phyloP scores from a whole-genome alignment of 2,797 vertebrate species.

The Oreortyx pictus region DNA sequence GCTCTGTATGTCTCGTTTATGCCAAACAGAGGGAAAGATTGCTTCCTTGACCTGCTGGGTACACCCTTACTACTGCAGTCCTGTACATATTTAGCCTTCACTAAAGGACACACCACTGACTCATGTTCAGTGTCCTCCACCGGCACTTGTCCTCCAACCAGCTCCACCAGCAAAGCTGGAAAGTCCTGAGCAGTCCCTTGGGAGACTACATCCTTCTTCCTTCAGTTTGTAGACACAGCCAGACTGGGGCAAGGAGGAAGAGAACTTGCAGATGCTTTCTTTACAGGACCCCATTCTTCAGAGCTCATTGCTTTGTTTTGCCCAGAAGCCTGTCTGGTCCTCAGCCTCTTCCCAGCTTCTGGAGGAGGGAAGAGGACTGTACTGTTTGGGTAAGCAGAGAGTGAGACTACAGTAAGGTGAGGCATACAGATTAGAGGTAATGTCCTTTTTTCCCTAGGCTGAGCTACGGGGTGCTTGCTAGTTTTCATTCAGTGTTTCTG shows the following conservation, averaged over 20 bases:
- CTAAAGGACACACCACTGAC: neutral
- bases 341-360: neutral
- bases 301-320: neutral
- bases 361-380: neutral
- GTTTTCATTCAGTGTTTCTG: neutral
- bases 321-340: neutral
- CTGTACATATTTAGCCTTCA: neutral
- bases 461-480: neutral
- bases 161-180: constrained; percentile 60
- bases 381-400: neutral
- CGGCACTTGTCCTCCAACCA: neutral
- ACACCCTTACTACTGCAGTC: neutral
- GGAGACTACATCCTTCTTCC: neutral
- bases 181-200: constrained; percentile 28
- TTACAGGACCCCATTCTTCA: neutral
- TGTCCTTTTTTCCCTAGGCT: neutral
- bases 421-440: neutral
- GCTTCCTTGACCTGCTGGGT: neutral
- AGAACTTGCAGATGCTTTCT: neutral
- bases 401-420: neutral
- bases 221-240: neutral
- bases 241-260: neutral
- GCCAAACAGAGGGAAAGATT: neutral
- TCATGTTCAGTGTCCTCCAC: neutral
- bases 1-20: neutral